Base-by-base conservation (phyloP, 2,888 invertebrate species). In the Pristionchus maxplancki region DNA sequence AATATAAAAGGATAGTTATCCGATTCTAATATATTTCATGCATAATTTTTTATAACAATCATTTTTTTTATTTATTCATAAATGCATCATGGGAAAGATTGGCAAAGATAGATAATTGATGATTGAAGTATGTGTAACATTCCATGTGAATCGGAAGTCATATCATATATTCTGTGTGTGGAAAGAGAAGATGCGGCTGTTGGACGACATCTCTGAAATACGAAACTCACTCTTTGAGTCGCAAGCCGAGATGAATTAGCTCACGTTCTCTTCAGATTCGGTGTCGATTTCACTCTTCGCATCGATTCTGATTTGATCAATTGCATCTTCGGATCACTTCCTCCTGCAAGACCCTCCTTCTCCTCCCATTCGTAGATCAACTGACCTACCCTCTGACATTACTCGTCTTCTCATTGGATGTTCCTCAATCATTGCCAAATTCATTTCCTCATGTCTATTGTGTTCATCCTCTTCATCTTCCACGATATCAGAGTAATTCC, bases 401-500 rank as follows among this genome's bases (percentile, higher is more conserved):
- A 83, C 58, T 83, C 83, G 53, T 34, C 83, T 53, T 20, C 53
- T 50, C 1, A 1, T 1, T 34, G n/a, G 34, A 31, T 53, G 50
- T 28, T 83, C 83, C 31, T 83, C 83, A 20, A 83, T 83, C 13
- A 28, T n/a, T 4, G 78, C 78, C 15, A 78, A 34, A 40, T 40
- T 31, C 0, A 28, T 44, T 11, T 44, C 44, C 15, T 85, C 62
- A 2, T 64, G 85, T 17, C 48, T 28, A 83, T 53, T 40, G n/a
- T 40, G 20, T 28, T 87, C 86, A 31, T 87, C 86, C 15, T 85
- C 85, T 34, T 85, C 64, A 31, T 53, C 86, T n/a, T 87, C 86
- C 24, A 37, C 86, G 8, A 87, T 87, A 71, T 87, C 86, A n/a
- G 86, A 87, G 31, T 87, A 87, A 34, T 87, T 87, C 37, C 86